Evolutionary conservation across 2,113 vertebrate genomes (phyloP), one percentile per base, ranked within the genome.

Genomic region (Chascanopsetta lugubris): DNA sequence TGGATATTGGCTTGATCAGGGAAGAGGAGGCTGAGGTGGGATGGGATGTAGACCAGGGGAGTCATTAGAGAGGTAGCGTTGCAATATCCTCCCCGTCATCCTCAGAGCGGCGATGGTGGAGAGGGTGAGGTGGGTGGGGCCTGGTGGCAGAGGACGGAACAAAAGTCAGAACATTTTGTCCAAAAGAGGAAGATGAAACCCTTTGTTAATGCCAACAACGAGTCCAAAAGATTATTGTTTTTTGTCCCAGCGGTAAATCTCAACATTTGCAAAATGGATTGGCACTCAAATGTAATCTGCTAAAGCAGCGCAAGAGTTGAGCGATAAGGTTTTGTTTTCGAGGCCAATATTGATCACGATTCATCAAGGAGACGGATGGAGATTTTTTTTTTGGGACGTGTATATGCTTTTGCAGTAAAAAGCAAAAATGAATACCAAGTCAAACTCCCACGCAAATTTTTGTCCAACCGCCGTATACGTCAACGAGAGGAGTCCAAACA

Each of bases 1-100:
- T 72, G 57, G 34, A 66, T 66, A 43, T 73, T 61, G 50, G 55
- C 29, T 43, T 75, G 72, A 69, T 79, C 61, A 61, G 56, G 59
- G 22, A 5, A 49, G 56, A 67, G 17, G 46, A 54, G 29, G 74
- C 47, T 45, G 48, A 57, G 60, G 62, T 36, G 60, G 66, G 72
- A 73, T 42, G 12, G 50, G 72, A 77, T 79, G 66, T 77, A 64
- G 63, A 82, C 79, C 68, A 43, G 57, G 66, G 50, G 20, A 45
- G 43, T 43, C 32, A 34, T 40, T 48, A 34, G 50, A 49, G 24
- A 36, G 59, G 34, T 24, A 21, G 26, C 48, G 40, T 32, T 3
- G 15, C n/a, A 61, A 29, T 47, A 56, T 58, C 47, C n/a, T 63
- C 22, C 58, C 64, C 56, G 79, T 6, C 15, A 74, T 70, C 59